Conservation (phyloP, 2,888 invertebrate species). For the Cantharis lateralis region DNA sequence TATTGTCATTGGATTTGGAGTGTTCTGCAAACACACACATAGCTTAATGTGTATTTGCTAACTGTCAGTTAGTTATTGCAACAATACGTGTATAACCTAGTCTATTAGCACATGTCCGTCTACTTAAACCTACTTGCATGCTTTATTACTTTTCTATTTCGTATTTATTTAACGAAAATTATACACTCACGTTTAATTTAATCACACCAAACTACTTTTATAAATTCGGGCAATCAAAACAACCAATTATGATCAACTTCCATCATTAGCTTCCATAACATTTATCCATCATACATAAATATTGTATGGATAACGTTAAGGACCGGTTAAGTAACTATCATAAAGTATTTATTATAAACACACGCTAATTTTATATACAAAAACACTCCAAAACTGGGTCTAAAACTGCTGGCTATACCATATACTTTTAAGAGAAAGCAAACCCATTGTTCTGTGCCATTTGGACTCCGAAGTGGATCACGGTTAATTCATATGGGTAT, state of each 20-base stretch:
- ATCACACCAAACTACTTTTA: not conserved
- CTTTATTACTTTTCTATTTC: slow-evolving; percentile 18
- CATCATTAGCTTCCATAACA: not conserved
- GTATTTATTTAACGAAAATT: slow-evolving; percentile 10
- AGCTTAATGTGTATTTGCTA: slow-evolving; percentile 54
- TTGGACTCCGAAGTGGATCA: not conserved
- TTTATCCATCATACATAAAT: not conserved
- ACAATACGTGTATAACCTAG: slow-evolving; percentile 23
- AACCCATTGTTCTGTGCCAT: not conserved
- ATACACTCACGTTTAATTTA: not conserved
- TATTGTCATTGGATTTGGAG: slow-evolving; percentile 57
- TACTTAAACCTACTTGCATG: slow-evolving; percentile 30
- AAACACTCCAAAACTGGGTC: not conserved
- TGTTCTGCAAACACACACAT: slow-evolving; percentile 55
- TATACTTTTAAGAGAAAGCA: not conserved
- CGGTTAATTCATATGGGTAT: not conserved
- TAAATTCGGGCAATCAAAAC: not conserved
- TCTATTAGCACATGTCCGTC: slow-evolving; percentile 27
- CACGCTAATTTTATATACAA: not conserved
- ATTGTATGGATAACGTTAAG: not conserved
- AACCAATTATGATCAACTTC: not conserved
- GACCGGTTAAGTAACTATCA: not conserved
- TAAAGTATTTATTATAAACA: not conserved
- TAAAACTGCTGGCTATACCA: not conserved
- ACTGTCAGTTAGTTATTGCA: slow-evolving; percentile 50